These are phyloP conservation scores for Lasioglossum villosulum DNA, from an alignment of 2,888 invertebrate genomes.

Conservation along the genomic window DNA sequence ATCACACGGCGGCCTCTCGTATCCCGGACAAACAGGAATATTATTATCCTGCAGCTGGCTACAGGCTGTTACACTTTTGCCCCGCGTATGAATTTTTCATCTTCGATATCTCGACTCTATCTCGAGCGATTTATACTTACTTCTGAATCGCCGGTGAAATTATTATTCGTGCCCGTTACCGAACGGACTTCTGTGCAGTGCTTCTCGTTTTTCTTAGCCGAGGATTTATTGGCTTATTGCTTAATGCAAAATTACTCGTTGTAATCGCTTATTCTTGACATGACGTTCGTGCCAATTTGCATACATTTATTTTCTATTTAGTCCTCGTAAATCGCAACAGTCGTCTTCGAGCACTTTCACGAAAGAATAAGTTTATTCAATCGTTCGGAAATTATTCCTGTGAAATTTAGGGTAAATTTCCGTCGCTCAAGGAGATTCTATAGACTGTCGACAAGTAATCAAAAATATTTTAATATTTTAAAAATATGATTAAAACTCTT, in stretches of 20 bases:
- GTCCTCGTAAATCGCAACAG: neutral
- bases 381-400: neutral
- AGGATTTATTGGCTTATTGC: neutral
- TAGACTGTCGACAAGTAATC: neutral
- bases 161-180: neutral
- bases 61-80: slow-evolving; percentile 37
- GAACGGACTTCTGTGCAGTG: neutral
- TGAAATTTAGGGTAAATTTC: neutral
- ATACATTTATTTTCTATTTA: neutral
- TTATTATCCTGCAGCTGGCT: slow-evolving; percentile 46
- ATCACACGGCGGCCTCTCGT: slow-evolving; percentile 63
- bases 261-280: neutral
- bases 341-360: neutral
- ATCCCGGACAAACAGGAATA: slow-evolving; percentile 59
- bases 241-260: neutral
- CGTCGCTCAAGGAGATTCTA: neutral
- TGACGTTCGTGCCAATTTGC: neutral
- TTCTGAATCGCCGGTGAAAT: neutral
- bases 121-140: slow-evolving; percentile 2
- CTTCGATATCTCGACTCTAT: neutral
- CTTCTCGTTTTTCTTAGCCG: neutral
- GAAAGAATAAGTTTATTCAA: neutral
- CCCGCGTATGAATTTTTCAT: slow-evolving; percentile 5
- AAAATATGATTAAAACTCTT: neutral
- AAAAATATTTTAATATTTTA: neutral